Evolutionary conservation across 2,113 vertebrate genomes (phyloP).

Genomic region (Raja brachyura): DNA sequence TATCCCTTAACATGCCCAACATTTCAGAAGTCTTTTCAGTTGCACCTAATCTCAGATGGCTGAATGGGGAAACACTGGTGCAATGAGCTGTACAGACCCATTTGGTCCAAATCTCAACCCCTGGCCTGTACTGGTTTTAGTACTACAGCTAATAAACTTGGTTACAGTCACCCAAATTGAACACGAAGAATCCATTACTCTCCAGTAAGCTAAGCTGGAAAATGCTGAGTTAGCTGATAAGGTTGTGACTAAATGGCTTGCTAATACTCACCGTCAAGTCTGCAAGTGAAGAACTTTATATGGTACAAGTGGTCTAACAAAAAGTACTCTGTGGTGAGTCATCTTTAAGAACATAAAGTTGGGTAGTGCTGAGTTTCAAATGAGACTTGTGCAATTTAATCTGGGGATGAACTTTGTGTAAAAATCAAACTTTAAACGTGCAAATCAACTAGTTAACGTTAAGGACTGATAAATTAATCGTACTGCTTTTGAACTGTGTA

Average conservation of each 20-base stretch:
- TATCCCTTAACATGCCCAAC: not conserved
- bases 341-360: not conserved
- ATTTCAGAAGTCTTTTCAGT: not conserved
- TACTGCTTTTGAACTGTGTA: not conserved
- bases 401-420: not conserved
- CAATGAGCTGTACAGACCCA: not conserved
- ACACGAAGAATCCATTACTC: not conserved
- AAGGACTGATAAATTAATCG: not conserved
- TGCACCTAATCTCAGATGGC: not conserved
- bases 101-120: not conserved
- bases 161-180: not conserved
- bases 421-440: not conserved
- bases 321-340: not conserved
- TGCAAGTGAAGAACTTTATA: not conserved
- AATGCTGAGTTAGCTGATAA: not conserved
- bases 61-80: not conserved
- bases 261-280: not conserved
- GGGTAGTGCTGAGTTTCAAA: not conserved
- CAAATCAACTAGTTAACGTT: not conserved
- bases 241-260: not conserved
- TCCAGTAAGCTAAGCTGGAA: not conserved
- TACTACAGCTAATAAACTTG: not conserved
- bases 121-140: not conserved
- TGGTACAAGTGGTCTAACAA: not conserved
- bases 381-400: not conserved